These are phyloP conservation scores for Aptenodytes patagonicus DNA, from an alignment of 2,113 vertebrate species.

Conservation along the genomic window DNA sequence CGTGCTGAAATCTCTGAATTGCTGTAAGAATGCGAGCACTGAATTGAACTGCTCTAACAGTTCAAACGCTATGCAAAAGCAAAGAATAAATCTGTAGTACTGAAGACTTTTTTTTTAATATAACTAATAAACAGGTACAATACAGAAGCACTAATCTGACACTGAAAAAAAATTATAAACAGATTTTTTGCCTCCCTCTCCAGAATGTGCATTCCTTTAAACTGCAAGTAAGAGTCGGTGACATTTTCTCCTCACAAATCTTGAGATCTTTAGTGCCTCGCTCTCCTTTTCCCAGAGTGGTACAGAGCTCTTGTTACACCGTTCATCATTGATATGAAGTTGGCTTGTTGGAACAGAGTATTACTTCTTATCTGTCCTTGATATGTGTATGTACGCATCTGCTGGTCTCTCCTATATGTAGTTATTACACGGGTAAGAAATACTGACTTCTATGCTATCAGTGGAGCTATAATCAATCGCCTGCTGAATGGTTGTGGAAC, in stretches of 20 bases:
- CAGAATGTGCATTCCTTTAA: background rate
- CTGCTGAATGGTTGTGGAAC: background rate
- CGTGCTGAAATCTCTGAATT: background rate
- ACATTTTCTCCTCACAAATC: background rate
- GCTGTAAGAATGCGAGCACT: background rate
- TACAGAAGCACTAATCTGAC: background rate
- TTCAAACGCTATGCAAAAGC: background rate
- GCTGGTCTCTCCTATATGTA: background rate
- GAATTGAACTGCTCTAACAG: background rate
- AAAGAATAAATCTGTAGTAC: background rate
- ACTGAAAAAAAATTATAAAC: background rate
- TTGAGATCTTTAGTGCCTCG: background rate
- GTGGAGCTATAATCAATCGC: background rate
- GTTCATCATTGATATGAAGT: accelerated
- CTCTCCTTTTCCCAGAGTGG: background rate
- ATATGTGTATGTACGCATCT: background rate
- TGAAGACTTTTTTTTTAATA: background rate
- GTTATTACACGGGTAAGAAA: background rate
- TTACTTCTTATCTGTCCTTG: background rate
- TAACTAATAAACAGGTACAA: background rate
- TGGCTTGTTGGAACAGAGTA: background rate
- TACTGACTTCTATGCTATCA: background rate
- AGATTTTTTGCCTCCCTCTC: background rate
- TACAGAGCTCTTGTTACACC: background rate
- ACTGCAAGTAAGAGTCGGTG: background rate